Base-by-base conservation (phyloP, 2,888 invertebrate genomes). In the Calameuta idolon region DNA sequence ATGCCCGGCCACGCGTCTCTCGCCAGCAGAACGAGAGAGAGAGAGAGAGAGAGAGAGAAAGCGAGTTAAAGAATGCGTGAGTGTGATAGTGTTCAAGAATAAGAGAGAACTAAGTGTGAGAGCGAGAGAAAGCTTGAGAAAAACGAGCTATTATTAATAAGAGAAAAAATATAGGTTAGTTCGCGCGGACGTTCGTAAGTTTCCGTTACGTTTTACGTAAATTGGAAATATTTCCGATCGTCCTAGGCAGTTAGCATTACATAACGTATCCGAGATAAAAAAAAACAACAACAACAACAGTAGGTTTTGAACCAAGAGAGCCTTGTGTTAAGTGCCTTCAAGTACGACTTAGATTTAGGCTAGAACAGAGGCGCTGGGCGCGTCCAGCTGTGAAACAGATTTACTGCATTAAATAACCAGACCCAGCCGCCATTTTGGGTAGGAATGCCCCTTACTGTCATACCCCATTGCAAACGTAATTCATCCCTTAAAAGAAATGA, bases 261-360 rank as follows among this genome's bases (percentile, higher is more conserved):
- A 55, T 34, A 71, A 73, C 40, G 55, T 73, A 73, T 73, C 73
- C 40, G 40, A 73, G 68, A 55, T 35, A 12, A 68, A 73, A 77
- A 55, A 76, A 12, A 33, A 33, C 3, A 33, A 69, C 35, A 35
- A 35, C 35, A 35, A 55, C 73, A 78, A 78, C 75, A 84, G 86
- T 86, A 87, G 87, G 85, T 89, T 90, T 86, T 85, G 87, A 90
- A 90, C 87, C 88, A 88, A 89, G 90, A 89, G 88, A 91, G 91
- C 91, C 91, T 91, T 91, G 90, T 89, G 88, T 91, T 90, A 91
- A 91, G 91, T 91, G 91, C 91, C 91, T 91, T 91, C 87, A 90
- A 90, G 87, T 91, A 91, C 89, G 89, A 90, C 84, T 89, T 91
- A 90, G 90, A 90, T 87, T 89, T 91, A 91, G 90, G 86, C 87